A percentile compares a stretch with the other conserved stretches of the same genome.
These are phyloP conservation scores for Tribolium freemani DNA, from an alignment of 2,888 invertebrate species.

Conservation along the genomic window DNA sequence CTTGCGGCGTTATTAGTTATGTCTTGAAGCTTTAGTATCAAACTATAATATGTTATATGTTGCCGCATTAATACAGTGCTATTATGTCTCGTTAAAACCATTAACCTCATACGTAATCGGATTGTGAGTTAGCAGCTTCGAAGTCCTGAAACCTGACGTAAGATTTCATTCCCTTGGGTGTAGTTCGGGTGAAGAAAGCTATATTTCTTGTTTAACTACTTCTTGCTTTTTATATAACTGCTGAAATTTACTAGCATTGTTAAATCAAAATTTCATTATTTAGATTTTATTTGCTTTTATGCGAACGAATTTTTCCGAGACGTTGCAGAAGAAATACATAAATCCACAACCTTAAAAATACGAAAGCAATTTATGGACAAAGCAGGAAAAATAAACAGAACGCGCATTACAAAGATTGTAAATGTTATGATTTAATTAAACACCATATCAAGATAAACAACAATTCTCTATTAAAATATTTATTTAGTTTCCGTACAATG, in stretches of 20 bases:
- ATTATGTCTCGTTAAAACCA: constrained; percentile 47
- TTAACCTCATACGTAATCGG: constrained; percentile 47
- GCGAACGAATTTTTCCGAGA: constrained; percentile 13
- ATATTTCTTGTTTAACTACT: constrained; percentile 51
- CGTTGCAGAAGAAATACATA: constrained; percentile 13
- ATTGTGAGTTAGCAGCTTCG: constrained; percentile 39
- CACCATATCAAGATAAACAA: constrained; percentile 32
- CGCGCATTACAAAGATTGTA: constrained; percentile 23
- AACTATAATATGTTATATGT: constrained; percentile 42
- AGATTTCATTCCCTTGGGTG: constrained; percentile 47
- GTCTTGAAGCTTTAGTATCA: constrained; percentile 42
- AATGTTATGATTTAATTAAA: constrained; percentile 42
- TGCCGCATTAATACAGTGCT: constrained; percentile 42
- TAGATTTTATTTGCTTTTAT: constrained; percentile 25
- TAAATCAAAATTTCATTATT: constrained; percentile 45
- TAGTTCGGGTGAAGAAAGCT: constrained; percentile 44
- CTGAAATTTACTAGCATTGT: constrained; percentile 44
- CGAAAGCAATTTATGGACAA: constrained; percentile 15
- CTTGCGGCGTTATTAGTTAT: constrained; percentile 42
- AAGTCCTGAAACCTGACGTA: constrained; percentile 31
- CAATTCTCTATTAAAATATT: constrained; percentile 38
- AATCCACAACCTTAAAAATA: constrained; percentile 6
- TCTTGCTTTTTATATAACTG: constrained; percentile 41
- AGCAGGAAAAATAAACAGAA: constrained; percentile 16
- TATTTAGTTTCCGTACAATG: constrained; percentile 41